These are phyloP conservation scores for Vanessa atalanta DNA, from an alignment of 1,140 invertebrate genomes.

Conservation along the genomic window DNA sequence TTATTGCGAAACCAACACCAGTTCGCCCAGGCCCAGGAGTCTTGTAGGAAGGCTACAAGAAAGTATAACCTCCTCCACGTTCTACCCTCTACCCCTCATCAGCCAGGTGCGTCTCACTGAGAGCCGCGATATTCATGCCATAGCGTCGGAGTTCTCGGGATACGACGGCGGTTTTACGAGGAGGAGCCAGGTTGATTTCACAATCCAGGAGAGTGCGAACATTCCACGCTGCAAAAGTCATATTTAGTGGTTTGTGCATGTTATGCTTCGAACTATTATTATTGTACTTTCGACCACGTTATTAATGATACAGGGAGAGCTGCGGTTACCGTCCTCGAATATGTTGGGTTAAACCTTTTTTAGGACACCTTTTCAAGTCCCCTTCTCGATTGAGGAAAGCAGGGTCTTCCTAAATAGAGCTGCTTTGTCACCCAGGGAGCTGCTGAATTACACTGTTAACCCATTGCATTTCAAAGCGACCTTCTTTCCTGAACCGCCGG, in stretches of 20 bases:
- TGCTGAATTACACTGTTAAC: slow-evolving; percentile 37
- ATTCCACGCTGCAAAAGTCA: slow-evolving; percentile 31
- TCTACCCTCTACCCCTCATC: slow-evolving; percentile 12
- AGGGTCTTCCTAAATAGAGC: slow-evolving; percentile 40
- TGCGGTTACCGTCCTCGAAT: slow-evolving; percentile 33
- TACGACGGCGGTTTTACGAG: background rate
- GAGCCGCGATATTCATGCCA: slow-evolving; percentile 11
- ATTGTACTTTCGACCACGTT: slow-evolving; percentile 31
- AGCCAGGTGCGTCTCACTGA: slow-evolving; percentile 21
- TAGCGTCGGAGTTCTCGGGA: background rate
- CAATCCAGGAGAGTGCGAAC: slow-evolving; percentile 8
- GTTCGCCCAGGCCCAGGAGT: slow-evolving; percentile 1
- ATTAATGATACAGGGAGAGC: slow-evolving; percentile 34
- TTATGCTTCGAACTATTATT: slow-evolving; percentile 27
- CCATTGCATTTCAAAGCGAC: slow-evolving; percentile 34
- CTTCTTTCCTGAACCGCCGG: slow-evolving; percentile 31
- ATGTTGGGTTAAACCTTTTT: slow-evolving; percentile 35
- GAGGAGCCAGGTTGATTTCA: background rate
- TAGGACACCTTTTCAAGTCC: background rate
- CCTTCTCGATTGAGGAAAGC: too few relatives aligned
- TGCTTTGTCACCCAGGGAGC: slow-evolving; percentile 42
- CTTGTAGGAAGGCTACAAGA: slow-evolving; percentile 8
- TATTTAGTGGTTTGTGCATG: background rate
- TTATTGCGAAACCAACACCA: slow-evolving; percentile 15
- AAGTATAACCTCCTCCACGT: slow-evolving; percentile 12